phyloP scores from a whole-genome alignment of 1,140 invertebrate species.

The Drosophila fuyamai region DNA sequence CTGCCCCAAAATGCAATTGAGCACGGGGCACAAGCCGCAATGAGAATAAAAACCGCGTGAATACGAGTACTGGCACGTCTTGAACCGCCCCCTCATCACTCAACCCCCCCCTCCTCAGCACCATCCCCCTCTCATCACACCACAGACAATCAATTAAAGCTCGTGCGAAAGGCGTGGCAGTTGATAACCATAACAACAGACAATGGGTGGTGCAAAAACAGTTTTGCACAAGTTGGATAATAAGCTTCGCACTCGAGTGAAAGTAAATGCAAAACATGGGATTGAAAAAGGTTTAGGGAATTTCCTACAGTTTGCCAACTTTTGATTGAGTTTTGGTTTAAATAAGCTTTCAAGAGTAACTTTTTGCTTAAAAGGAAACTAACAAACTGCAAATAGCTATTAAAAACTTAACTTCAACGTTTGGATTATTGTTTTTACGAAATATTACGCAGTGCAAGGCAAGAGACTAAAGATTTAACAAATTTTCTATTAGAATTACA shows the following conservation, averaged over 20 bases:
- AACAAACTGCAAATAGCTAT: not conserved
- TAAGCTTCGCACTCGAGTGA: slow-evolving; percentile 31
- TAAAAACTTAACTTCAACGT: too few species aligned
- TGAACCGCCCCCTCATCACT: not conserved
- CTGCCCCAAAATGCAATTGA: slow-evolving; percentile 20
- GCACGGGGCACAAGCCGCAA: slow-evolving; percentile 25
- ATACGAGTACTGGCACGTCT: slow-evolving; percentile 5
- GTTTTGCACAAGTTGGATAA: slow-evolving; percentile 28
- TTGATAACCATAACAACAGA: slow-evolving; percentile 44
- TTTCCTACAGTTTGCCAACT: slow-evolving; percentile 14
- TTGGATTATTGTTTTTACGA: too few species aligned
- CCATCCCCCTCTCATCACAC: not conserved
- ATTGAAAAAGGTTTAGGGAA: not conserved
- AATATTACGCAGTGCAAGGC: too few species aligned
- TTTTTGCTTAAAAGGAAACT: not conserved
- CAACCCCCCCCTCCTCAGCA: not conserved
- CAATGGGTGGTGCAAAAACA: not conserved
- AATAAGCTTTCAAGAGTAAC: not conserved
- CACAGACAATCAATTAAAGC: slow-evolving; percentile 24
- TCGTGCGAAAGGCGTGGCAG: slow-evolving; percentile 25
- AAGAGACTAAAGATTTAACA: too few species aligned
- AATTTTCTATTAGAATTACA: too few species aligned
- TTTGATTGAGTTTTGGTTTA: slow-evolving; percentile 12
- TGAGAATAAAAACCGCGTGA: slow-evolving; percentile 34
- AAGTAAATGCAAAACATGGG: slow-evolving; percentile 20